Evolutionary conservation across 2,797 vertebrate genomes (phyloP).

Genomic region (Cynopterus sphinx): DNA sequence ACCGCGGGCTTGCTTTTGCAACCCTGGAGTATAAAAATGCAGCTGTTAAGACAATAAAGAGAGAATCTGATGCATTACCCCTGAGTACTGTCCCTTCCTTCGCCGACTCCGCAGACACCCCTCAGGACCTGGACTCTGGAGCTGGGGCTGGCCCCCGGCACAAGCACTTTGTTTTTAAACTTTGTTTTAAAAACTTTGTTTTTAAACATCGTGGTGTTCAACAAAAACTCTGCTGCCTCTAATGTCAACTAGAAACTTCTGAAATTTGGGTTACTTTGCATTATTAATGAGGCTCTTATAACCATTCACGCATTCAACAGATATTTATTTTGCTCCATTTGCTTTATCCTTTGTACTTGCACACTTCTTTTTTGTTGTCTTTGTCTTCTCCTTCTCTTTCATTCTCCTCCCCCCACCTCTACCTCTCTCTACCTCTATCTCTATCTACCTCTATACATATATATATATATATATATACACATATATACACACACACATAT

Average conservation of each 20-base stretch:
- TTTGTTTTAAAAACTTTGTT: neutral
- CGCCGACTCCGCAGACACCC: too few relatives aligned
- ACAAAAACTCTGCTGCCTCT: neutral
- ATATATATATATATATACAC: too few relatives aligned
- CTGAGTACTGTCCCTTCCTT: too few relatives aligned
- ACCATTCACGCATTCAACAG: neutral
- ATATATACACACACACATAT: too few relatives aligned
- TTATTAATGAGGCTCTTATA: neutral
- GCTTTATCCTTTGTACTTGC: neutral
- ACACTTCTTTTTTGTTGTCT: neutral
- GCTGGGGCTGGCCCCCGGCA: too few relatives aligned
- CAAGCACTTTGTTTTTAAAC: neutral
- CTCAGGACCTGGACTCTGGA: too few relatives aligned
- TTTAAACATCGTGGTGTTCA: neutral
- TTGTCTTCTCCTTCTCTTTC: neutral
- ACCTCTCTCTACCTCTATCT: too few relatives aligned
- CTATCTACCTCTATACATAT: too few relatives aligned
- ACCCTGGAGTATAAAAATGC: too few relatives aligned
- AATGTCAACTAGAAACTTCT: constrained; percentile 5
- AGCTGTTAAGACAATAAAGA: too few relatives aligned
- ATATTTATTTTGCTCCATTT: neutral
- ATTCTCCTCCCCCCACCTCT: neutral
- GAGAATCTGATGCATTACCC: too few relatives aligned
- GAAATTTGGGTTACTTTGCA: neutral
- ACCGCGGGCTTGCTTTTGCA: too few relatives aligned